Conservation (phyloP, 2,113 vertebrate species). For the Nothocercus julius region DNA sequence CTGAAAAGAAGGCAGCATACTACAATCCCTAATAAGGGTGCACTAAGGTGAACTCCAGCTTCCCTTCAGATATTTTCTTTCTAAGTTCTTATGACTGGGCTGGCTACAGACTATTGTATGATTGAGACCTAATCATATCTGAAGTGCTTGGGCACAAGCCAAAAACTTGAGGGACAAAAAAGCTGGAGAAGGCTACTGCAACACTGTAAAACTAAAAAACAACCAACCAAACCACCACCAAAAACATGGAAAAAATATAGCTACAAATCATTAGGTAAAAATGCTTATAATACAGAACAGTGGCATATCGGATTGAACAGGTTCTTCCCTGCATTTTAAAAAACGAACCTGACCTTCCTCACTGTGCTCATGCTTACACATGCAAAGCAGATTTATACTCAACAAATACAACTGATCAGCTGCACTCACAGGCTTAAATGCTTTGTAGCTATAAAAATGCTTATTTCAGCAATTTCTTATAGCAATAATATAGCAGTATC, state of each 20-base stretch:
- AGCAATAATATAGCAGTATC: background rate
- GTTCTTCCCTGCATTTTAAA: background rate
- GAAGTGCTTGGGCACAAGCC: background rate
- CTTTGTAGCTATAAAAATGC: background rate
- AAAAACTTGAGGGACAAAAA: background rate
- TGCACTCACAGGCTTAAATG: background rate
- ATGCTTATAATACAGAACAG: background rate
- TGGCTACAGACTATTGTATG: background rate
- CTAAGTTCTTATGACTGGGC: background rate
- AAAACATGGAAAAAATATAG: background rate
- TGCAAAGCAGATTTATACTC: background rate
- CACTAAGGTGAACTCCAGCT: background rate
- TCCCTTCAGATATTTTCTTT: background rate
- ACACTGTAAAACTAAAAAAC: rapidly evolving
- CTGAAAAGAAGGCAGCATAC: background rate
- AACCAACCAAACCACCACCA: background rate
- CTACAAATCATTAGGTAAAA: background rate
- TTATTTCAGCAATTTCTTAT: background rate
- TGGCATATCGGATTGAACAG: background rate
- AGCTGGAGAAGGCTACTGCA: background rate
- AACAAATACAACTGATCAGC: background rate
- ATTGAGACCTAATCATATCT: background rate
- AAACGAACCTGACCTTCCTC: background rate
- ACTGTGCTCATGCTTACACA: background rate
- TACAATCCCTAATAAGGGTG: background rate